Base-by-base conservation (phyloP, 1,140 invertebrate species). In the Scaptodrosophila lebanonensis region DNA sequence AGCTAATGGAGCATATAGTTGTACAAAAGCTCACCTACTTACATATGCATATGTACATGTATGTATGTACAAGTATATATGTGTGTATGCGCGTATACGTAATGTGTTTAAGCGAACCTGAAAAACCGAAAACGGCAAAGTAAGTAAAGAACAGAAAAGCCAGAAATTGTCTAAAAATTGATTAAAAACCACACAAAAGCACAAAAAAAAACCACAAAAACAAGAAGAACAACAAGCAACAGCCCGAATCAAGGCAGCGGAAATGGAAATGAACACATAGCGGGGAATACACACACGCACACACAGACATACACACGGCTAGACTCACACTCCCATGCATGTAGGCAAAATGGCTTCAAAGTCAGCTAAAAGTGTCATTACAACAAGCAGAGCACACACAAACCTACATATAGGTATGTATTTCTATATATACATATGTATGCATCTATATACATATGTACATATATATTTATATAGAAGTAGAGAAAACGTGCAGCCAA, bases 331-430 rank as follows among this genome's bases (percentile, higher is more conserved):
- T n/a, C n/a, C n/a, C n/a, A n/a, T n/a, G 38, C 17, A 16, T 12
- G 7, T 30, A 1, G 32, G 60, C 48, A 57, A 66, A 63, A 77
- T 73, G 75, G 69, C 75, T 73, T 82, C 68, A 79, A 79, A 79
- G 73, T 82, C 73, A 79, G 75, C 75, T 82, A 79, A 79, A 79
- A 73, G 75, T 79, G 75, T 73, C 73, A 79, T 79, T 79, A 73
- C 73, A 68, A 70, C 70, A n/a, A n/a, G n/a, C n/a, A n/a, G 22
- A 3, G 3, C 22, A 33, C 32, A 33, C 2, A 33, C 12, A 33
- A 5, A n/a, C 3, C 8, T 33, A 33, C 9, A 33, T 33, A 33
- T n/a, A 33, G 8, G 12, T 3, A n/a, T 13, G 2, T 13, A 33
- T 33, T 8, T 11, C 5, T 33, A 33, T 33, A n/a, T 33, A 33